Percentiles rank a stretch among this genome's conserved stretches.
Evolutionary conservation across 92 coral and sea anemone genomes (phyloP).

Genomic region (Paragorgia papillata): DNA sequence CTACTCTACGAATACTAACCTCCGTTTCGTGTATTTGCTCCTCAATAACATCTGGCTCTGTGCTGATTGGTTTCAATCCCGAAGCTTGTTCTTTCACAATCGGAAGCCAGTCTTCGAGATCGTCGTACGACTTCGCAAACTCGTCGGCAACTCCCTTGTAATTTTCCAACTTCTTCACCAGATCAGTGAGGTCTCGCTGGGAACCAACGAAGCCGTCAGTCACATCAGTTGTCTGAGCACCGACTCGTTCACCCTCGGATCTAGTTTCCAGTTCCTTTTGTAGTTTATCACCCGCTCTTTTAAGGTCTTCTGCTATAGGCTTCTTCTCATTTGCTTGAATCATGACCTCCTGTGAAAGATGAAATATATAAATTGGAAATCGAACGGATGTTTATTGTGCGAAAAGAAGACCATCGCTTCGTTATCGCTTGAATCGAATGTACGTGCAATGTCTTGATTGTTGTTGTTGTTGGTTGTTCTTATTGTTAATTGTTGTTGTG

Average conservation of each 20-base stretch:
- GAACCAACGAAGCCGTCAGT: constrained; percentile 76
- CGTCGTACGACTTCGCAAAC: constrained; percentile 78
- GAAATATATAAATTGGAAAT: background rate
- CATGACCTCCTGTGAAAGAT: constrained; percentile 5
- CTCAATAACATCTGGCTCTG: constrained; percentile 86
- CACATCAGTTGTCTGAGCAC: constrained; percentile 65
- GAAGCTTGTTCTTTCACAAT: constrained; percentile 74
- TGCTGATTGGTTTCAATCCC: constrained; percentile 91
- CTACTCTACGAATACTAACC: too few relatives aligned
- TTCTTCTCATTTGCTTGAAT: constrained; percentile 7
- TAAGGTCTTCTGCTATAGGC: constrained; percentile 20
- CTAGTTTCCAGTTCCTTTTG: constrained; percentile 56
- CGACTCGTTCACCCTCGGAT: constrained; percentile 77
- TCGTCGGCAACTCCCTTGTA: constrained; percentile 75
- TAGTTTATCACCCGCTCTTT: constrained; percentile 6
- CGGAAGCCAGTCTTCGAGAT: constrained; percentile 88
- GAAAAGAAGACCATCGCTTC: too few relatives aligned
- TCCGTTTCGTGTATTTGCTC: constrained; percentile 85
- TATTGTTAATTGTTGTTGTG: too few relatives aligned
- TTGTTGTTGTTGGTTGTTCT: too few relatives aligned
- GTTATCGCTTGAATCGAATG: too few relatives aligned
- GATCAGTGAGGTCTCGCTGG: constrained; percentile 68
- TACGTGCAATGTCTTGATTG: too few relatives aligned
- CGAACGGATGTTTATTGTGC: too few relatives aligned
- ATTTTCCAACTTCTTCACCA: constrained; percentile 58